Conservation (phyloP, 1,140 invertebrate genomes). For the Danaus melanippus region DNA sequence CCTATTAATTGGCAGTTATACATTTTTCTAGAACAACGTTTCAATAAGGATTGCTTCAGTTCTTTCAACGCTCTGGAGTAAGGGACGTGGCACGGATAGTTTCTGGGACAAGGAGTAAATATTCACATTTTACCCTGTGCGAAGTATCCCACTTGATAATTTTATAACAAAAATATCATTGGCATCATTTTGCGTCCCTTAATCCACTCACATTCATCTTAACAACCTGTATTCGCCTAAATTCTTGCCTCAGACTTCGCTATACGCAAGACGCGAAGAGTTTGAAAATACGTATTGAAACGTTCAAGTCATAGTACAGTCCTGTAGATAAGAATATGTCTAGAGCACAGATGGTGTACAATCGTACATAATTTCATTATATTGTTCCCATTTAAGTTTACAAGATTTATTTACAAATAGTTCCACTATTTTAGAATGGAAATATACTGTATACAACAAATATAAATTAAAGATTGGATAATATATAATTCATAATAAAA, state of each 20-base stretch:
- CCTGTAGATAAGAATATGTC: constrained; percentile 52
- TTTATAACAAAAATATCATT: constrained; percentile 56
- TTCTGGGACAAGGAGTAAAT: constrained; percentile 31
- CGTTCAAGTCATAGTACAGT: constrained; percentile 40
- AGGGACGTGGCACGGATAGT: constrained; percentile 62
- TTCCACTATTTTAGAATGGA: constrained; percentile 32
- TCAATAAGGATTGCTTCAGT: constrained; percentile 60
- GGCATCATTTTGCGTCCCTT: constrained; percentile 61
- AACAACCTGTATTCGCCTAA: constrained; percentile 54
- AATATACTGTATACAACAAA: constrained; percentile 9
- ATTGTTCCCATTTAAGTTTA: constrained; percentile 69
- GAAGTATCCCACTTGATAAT: constrained; percentile 55
- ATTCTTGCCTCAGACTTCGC: constrained; percentile 26
- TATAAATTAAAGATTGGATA: constrained; percentile 5
- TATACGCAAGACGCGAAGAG: constrained; percentile 30
- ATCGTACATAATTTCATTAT: constrained; percentile 64
- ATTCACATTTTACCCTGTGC: constrained; percentile 68
- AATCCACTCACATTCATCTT: constrained; percentile 54
- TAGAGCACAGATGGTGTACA: constrained; percentile 66
- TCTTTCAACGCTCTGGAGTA: constrained; percentile 61
- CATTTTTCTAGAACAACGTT: constrained; percentile 48
- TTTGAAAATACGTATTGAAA: constrained; percentile 39
- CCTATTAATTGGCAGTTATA: constrained; percentile 60
- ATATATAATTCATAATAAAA: constrained; percentile 11
- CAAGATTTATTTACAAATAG: constrained; percentile 68